phyloP scores from a whole-genome alignment of 2,888 invertebrate genomes.

The Elegia similella region DNA sequence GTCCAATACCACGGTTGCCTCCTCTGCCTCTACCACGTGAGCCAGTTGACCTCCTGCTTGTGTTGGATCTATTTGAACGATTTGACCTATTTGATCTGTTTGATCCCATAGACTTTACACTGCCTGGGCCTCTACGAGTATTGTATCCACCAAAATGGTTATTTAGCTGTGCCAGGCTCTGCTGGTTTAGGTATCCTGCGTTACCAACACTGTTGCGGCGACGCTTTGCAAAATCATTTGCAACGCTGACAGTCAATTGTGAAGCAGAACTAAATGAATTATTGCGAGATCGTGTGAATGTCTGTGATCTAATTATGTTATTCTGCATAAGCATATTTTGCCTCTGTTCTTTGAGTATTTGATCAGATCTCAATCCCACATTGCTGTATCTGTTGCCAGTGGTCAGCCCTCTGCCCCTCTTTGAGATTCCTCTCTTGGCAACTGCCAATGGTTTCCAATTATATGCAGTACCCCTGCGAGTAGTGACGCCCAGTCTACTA shows the following conservation, averaged over 20 bases:
- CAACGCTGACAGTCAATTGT: slow-evolving; percentile 70
- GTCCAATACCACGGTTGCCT: slow-evolving; percentile 53
- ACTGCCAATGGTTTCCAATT: slow-evolving; percentile 57
- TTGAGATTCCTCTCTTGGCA: slow-evolving; percentile 68
- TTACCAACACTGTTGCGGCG: slow-evolving; percentile 70
- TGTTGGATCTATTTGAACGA: slow-evolving; percentile 51
- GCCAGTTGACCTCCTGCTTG: slow-evolving; percentile 50
- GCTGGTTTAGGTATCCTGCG: slow-evolving; percentile 61
- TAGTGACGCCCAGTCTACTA: slow-evolving; percentile 63
- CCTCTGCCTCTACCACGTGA: slow-evolving; percentile 63
- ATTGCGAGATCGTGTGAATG: slow-evolving; percentile 70
- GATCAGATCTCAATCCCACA: slow-evolving; percentile 73
- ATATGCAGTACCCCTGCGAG: slow-evolving; percentile 51
- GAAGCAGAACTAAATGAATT: slow-evolving; percentile 65
- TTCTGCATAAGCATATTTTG: slow-evolving; percentile 52
- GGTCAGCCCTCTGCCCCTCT: slow-evolving; percentile 62
- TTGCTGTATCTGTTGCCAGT: slow-evolving; percentile 64
- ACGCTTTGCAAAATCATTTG: slow-evolving; percentile 65
- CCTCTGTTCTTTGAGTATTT: slow-evolving; percentile 63
- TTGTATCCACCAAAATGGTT: slow-evolving; percentile 61
- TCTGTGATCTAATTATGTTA: slow-evolving; percentile 67
- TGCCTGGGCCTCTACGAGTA: slow-evolving; percentile 62
- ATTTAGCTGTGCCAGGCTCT: slow-evolving; percentile 64
- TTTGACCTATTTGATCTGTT: slow-evolving; percentile 58
- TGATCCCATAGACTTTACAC: slow-evolving; percentile 69